Percentiles rank a stretch among this genome's conserved stretches.
These are phyloP conservation scores for Drosophila leontia DNA, from an alignment of 1,140 invertebrate genomes.

Conservation along the genomic window DNA sequence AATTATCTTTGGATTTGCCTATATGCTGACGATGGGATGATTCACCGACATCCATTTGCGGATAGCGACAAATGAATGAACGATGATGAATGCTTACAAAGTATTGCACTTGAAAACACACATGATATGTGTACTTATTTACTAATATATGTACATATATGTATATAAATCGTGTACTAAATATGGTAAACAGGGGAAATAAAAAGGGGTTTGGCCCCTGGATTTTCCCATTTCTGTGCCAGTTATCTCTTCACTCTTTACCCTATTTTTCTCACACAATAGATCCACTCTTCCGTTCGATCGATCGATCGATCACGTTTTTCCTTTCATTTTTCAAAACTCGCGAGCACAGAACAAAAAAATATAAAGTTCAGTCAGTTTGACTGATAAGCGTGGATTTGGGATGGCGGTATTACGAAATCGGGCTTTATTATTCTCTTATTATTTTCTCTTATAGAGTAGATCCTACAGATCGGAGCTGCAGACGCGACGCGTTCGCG, in stretches of 20 bases:
- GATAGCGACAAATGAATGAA: slow-evolving; percentile 37
- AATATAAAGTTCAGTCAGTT: not conserved
- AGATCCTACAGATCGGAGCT: slow-evolving; percentile 44
- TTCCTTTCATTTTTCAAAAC: not conserved
- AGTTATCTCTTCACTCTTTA: slow-evolving; percentile 37
- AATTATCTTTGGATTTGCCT: slow-evolving; percentile 49
- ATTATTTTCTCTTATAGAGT: slow-evolving; percentile 2
- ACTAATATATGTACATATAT: not conserved
- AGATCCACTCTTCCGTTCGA: not conserved
- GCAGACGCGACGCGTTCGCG: slow-evolving; percentile 77
- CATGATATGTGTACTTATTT: not conserved
- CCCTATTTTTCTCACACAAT: slow-evolving; percentile 16
- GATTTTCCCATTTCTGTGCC: slow-evolving; percentile 22
- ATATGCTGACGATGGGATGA: slow-evolving; percentile 47
- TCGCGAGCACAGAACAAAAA: slow-evolving; percentile 25
- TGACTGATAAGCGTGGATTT: slow-evolving; percentile 29
- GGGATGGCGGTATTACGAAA: slow-evolving; percentile 15
- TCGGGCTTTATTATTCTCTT: slow-evolving; percentile 4
- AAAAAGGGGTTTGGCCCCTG: slow-evolving; percentile 50
- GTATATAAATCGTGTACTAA: not conserved
- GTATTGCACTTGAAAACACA: slow-evolving; percentile 32
- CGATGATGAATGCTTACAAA: slow-evolving; percentile 34
- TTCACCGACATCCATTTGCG: slow-evolving; percentile 45
- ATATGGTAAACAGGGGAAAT: slow-evolving; percentile 19
- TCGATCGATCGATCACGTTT: slow-evolving; percentile 5